A percentile compares a stretch with the other conserved stretches of the same genome.
These are phyloP conservation scores for Paratilapia polleni DNA, from an alignment of 2,113 vertebrate species.

Conservation along the genomic window DNA sequence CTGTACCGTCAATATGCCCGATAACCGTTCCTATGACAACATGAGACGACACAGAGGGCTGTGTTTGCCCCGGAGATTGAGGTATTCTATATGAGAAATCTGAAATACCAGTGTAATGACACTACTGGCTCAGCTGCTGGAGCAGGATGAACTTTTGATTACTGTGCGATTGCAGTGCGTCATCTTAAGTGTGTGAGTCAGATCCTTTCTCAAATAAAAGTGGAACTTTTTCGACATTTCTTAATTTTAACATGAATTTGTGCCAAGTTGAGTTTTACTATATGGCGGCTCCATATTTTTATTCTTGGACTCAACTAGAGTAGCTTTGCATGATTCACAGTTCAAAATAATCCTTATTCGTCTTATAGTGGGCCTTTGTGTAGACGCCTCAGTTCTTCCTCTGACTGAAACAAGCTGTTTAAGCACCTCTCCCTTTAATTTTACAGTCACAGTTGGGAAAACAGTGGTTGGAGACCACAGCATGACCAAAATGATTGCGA, in stretches of 20 bases:
- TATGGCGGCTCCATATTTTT: not conserved
- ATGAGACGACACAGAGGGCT: constrained; percentile 23
- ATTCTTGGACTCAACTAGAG: not conserved
- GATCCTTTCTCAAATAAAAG: not conserved
- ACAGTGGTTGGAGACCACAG: no score
- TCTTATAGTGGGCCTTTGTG: no score
- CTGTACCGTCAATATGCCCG: constrained; percentile 42
- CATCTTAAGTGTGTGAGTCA: constrained; percentile 21
- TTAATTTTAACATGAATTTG: not conserved
- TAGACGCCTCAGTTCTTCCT: not conserved
- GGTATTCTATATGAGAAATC: constrained; percentile 33
- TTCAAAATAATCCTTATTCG: no score
- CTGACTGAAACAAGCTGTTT: not conserved
- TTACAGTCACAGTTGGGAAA: no score
- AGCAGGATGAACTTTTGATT: constrained; percentile 37
- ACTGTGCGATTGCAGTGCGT: constrained; percentile 19
- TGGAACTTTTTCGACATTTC: not conserved
- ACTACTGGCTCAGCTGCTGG: constrained; percentile 45
- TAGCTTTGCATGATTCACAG: not conserved
- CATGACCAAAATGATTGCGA: no score
- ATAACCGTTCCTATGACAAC: constrained; percentile 67
- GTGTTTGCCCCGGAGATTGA: constrained; percentile 46
- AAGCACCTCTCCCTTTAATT: not conserved
- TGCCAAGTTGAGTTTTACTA: not conserved
- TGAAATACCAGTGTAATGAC: constrained; percentile 49